phyloP scores from a whole-genome alignment of 92 coral and sea anemone genomes.

The Pocillopora grandis region DNA sequence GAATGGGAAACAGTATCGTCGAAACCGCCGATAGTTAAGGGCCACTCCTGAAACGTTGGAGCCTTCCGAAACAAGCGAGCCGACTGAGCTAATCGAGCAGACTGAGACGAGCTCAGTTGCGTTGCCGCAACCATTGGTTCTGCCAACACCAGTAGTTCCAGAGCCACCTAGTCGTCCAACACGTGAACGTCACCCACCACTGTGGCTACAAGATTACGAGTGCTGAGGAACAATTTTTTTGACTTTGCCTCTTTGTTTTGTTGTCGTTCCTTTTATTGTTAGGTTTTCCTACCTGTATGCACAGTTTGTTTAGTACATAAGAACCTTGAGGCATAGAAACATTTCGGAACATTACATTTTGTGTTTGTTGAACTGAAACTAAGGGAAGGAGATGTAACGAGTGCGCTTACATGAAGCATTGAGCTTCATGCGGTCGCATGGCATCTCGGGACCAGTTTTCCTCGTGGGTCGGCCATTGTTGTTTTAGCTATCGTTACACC shows the following conservation, averaged over 20 bases:
- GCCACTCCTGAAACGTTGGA: conserved; percentile 14
- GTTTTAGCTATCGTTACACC: too few species aligned
- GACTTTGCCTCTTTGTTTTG: background rate
- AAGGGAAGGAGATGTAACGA: background rate
- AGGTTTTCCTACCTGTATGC: background rate
- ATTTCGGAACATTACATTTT: background rate
- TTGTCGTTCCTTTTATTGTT: background rate
- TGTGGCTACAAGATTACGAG: conserved; percentile 26
- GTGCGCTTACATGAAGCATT: background rate
- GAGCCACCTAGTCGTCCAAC: conserved; percentile 26
- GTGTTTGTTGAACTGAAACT: background rate
- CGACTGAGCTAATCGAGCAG: conserved; percentile 3
- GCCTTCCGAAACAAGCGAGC: background rate
- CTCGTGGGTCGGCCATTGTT: too few species aligned
- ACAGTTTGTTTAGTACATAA: background rate
- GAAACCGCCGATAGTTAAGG: conserved; percentile 20
- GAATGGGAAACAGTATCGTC: conserved; percentile 17
- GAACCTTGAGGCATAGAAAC: background rate
- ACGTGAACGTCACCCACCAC: conserved; percentile 9
- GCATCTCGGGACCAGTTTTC: too few species aligned
- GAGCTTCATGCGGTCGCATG: too few species aligned
- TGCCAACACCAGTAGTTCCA: conserved; percentile 22
- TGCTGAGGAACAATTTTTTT: background rate
- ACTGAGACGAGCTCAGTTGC: background rate
- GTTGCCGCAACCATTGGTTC: conserved; percentile 13